Base-by-base conservation (phyloP, 2,113 vertebrate species). In the Oncorhynchus masou region DNA sequence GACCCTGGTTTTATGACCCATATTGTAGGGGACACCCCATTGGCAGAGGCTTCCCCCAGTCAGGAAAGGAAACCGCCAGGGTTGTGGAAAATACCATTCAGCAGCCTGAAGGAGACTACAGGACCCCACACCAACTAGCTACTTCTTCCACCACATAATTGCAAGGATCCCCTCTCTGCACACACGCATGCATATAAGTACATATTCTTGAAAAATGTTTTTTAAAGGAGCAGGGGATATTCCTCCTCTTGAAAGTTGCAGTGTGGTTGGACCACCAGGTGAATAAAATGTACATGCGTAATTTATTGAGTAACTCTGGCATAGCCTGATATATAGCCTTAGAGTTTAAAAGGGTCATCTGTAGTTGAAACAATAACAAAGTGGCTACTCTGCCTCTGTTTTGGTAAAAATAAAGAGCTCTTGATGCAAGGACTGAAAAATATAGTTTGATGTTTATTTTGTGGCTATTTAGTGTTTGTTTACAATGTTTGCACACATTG, bases 41-140 rank as follows among this genome's bases (percentile, higher is more conserved):
- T 68, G 75, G 81, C 51, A 62, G 73, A 83, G 80, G 88, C 80
- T 89, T 89, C 85, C 87, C 88, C 80, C 77, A 20, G 60, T 76
- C 71, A 76, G 68, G 77, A 78, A 79, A 70, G 69, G 82, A 51
- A 66, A 77, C 75, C 79, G 49, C 65, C 74, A 83, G 79, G 76
- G 11, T 59, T 19, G 48, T 68, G 86, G 81, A 83, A 85, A 45
- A 86, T 68, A 79, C 79, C 81, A 22, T 75, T 45, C 78, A 78
- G 79, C 66, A 81, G 81, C 75, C 67, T 65, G 69, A 8, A 27
- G 79, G 73, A 82, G 77, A 74, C 75, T 54, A 59, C 11, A 71
- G 79, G 87, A 89, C 88, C 86, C 82, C 86, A 85, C 83, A 83
- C 77, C 69, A 64, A 70, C 79, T 79, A 27, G 68, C 57, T 80